A percentile compares a stretch with the other conserved stretches of the same genome.
These are phyloP conservation scores for Chaetodon trifasciatus DNA, from an alignment of 2,797 vertebrate species.

Conservation along the genomic window DNA sequence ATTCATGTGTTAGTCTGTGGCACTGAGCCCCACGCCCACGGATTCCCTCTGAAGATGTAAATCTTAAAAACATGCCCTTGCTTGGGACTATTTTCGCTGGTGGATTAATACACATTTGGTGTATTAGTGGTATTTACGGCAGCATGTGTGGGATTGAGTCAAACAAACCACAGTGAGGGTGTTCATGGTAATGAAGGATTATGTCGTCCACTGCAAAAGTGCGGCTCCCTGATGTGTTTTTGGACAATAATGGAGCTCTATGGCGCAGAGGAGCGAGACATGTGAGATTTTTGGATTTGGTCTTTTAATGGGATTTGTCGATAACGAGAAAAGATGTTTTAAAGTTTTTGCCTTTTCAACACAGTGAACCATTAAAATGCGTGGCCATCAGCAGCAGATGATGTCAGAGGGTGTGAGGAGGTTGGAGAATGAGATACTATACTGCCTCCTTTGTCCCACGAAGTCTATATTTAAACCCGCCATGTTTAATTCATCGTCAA, in stretches of 20 bases:
- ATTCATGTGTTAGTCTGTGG: no score
- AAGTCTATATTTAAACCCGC: constrained; percentile 67
- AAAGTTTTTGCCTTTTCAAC: constrained; percentile 2
- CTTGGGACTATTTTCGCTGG: no score
- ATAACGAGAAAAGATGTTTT: neutral
- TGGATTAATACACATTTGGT: no score
- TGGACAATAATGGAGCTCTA: neutral
- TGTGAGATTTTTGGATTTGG: neutral
- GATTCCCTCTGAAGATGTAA: no score
- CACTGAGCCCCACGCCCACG: no score
- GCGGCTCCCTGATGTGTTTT: neutral
- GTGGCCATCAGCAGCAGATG: constrained; percentile 18
- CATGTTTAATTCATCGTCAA: constrained; percentile 72
- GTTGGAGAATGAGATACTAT: constrained; percentile 34
- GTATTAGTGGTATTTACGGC: neutral
- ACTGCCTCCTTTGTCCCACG: constrained; percentile 45
- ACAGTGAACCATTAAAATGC: constrained; percentile 1
- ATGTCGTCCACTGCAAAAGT: neutral
- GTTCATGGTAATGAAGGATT: neutral
- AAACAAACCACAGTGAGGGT: neutral
- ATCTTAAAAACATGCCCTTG: neutral
- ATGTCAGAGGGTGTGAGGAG: constrained; percentile 40
- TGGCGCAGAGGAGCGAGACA: neutral
- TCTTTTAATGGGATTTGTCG: neutral
- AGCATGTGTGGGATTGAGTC: neutral